Conservation (phyloP, 2,797 vertebrate species). For the Pangasius sanitwongsei region DNA sequence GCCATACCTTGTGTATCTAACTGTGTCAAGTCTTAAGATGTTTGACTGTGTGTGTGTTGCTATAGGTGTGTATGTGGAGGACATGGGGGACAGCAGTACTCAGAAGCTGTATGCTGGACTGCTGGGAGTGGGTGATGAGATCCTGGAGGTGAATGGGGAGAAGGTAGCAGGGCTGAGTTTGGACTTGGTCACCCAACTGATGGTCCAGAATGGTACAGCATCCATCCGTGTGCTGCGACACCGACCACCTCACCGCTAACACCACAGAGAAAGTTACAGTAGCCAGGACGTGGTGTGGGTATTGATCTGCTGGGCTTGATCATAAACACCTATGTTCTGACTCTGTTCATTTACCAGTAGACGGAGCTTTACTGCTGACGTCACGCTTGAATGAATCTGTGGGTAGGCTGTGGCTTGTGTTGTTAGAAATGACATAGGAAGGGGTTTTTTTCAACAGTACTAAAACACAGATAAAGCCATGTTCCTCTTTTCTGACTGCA, state of each 20-base stretch:
- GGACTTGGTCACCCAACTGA: conserved; percentile 73
- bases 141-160: conserved; percentile 84
- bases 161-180: conserved; percentile 82
- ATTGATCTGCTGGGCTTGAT: background rate
- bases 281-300: background rate
- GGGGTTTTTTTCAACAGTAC: background rate
- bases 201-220: conserved; percentile 68
- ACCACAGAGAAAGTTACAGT: background rate
- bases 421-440: background rate
- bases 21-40: background rate
- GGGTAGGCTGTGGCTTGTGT: background rate
- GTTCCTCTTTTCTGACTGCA: conserved; percentile 6
- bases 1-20: background rate
- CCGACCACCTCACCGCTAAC: conserved; percentile 65
- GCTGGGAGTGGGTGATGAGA: conserved; percentile 84
- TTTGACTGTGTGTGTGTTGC: background rate
- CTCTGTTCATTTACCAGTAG: background rate
- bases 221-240: conserved; percentile 80
- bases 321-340: background rate
- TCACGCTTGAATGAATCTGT: background rate
- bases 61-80: conserved; percentile 86
- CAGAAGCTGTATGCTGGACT: conserved; percentile 86
- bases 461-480: conserved; percentile 16
- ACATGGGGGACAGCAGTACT: conserved; percentile 77
- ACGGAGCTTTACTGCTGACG: background rate